phyloP scores from a whole-genome alignment of 2,888 invertebrate genomes.

The Leptinotarsa juncta region DNA sequence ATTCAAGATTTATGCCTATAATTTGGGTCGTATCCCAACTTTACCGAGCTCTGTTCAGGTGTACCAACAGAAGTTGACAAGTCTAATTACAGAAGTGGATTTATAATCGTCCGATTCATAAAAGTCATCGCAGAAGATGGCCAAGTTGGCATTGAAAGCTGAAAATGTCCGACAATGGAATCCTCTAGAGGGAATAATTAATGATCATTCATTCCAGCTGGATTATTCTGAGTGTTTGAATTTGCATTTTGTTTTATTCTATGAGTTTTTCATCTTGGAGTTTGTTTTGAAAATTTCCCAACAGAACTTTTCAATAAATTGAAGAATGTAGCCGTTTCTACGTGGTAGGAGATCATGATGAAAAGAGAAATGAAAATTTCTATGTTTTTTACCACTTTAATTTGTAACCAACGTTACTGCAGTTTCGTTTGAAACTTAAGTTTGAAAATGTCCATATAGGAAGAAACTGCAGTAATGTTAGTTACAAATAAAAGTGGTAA shows the following conservation, averaged over 20 bases:
- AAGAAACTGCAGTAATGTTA: too few relatives aligned
- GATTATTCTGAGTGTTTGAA: background rate
- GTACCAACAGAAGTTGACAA: constrained; percentile 42
- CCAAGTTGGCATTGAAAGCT: constrained; percentile 13
- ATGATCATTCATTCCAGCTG: constrained; percentile 8
- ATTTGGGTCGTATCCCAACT: constrained; percentile 40
- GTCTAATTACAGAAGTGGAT: constrained; percentile 41
- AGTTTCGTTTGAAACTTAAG: too few relatives aligned
- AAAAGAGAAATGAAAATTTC: too few relatives aligned
- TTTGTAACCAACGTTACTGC: too few relatives aligned
- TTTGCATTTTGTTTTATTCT: constrained; percentile 13
- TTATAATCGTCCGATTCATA: constrained; percentile 6
- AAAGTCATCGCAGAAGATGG: constrained; percentile 6
- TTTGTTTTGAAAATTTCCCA: background rate
- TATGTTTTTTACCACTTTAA: too few relatives aligned
- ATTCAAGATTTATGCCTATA: constrained; percentile 43
- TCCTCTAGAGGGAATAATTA: background rate
- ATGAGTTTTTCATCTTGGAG: constrained; percentile 5
- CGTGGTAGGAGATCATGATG: too few relatives aligned
- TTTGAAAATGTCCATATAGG: too few relatives aligned
- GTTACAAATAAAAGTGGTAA: too few relatives aligned
- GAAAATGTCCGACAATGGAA: constrained; percentile 14
- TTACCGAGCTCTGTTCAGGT: constrained; percentile 39
- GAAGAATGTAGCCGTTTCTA: too few relatives aligned
- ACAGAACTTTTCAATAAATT: too few relatives aligned